Base-by-base conservation (phyloP, 1,140 invertebrate species). In the Pectinophora gossypiella region DNA sequence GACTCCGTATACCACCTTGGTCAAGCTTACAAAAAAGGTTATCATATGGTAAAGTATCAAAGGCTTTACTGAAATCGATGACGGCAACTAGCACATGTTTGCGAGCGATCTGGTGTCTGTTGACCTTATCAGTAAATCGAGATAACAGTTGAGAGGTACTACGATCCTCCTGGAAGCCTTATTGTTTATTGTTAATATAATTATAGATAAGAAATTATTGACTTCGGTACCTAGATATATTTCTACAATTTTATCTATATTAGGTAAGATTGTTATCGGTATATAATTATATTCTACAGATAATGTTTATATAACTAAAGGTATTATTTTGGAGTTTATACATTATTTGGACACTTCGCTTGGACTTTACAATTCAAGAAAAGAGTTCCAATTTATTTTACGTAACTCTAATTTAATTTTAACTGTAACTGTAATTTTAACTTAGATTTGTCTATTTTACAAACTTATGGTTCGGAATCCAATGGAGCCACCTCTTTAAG, bases 21-120 rank as follows among this genome's bases (percentile, higher is more conserved):
- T 56, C 56, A 4, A 67, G 35, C 43, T 56, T 59, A n/a, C 19
- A 3, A 13, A 54, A 22, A 6, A 64, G 21, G 21, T 48, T 13
- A 13, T 49, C 50, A 35, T 67, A 60, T 7, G 49, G 18, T 7
- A 67, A 27, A 0, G 61, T 67, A 42, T 67, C 68, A 51, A 70
- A 70, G 0, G 67, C 67, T 5, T 56, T 56, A 0, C 60, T 57
- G 22, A 67, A 70, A 21, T 23, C 22, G 22, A 23, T 23, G 22
- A 23, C 4, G 22, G 22, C 22, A 10, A 23, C 22, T 5, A 23
- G 22, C 22, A 23, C 22, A 23, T 23, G 22, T 23, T 23, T 10
- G 22, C 22, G 22, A 23, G 22, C 22, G 22, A 5, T 23, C 22
- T 5, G 10, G 22, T 23, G 22, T 10, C 22, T 23, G 22, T 23